phyloP scores from a whole-genome alignment of 2,797 vertebrate genomes.

The Chelon auratus region DNA sequence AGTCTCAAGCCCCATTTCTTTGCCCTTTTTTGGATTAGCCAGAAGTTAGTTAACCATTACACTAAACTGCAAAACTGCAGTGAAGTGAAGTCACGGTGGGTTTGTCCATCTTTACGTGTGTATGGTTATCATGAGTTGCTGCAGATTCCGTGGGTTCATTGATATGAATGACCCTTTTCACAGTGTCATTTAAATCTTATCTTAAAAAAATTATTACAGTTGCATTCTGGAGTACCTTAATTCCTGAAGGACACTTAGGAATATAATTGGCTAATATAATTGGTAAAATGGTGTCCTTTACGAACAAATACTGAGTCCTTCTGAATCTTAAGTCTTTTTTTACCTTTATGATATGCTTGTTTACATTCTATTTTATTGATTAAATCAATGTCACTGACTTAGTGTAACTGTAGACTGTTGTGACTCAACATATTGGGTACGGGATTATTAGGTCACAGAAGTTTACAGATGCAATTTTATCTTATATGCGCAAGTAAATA shows the following conservation, averaged over 20 bases:
- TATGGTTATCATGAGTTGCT: neutral
- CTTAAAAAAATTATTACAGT: too few relatives aligned
- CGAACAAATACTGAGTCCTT: too few relatives aligned
- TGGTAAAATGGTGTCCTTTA: neutral
- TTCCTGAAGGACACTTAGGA: neutral
- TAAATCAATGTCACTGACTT: neutral
- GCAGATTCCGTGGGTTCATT: neutral
- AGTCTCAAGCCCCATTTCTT: too few relatives aligned
- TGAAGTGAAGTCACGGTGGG: too few relatives aligned
- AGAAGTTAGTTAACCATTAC: too few relatives aligned
- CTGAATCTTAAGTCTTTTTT: neutral
- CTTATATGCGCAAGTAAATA: constrained; percentile 1
- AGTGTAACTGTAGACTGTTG: neutral
- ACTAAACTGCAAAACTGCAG: too few relatives aligned
- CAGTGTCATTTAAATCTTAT: too few relatives aligned
- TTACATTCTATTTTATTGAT: neutral
- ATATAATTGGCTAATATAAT: neutral
- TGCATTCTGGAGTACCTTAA: neutral
- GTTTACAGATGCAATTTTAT: constrained; percentile 5
- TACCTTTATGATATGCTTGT: neutral
- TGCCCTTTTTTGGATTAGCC: too few relatives aligned
- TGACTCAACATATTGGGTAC: neutral
- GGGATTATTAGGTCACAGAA: constrained; percentile 8
- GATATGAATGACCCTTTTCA: neutral
- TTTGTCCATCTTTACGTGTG: too few relatives aligned